Percentiles rank a stretch among this genome's conserved stretches.
Conservation (phyloP, 1,140 invertebrate genomes). For the Carcinoscorpius rotundicauda region DNA sequence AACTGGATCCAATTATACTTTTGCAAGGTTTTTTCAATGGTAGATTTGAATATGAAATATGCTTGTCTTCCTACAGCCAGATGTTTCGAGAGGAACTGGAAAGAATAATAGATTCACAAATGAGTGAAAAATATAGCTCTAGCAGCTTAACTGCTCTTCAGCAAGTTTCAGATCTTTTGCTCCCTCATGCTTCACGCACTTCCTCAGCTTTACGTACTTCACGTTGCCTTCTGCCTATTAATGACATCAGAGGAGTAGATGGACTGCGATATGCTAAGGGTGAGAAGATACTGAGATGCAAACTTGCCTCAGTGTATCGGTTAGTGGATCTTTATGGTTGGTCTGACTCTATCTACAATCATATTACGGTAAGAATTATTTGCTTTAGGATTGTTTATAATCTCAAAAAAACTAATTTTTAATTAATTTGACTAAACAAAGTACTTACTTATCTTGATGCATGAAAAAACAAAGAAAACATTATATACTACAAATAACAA, state of each 20-base stretch:
- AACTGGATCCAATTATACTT: too few species aligned
- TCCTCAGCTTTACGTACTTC: conserved; percentile 17
- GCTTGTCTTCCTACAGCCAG: conserved; percentile 44
- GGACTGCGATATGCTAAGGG: conserved; percentile 79
- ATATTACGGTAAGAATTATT: conserved; percentile 48
- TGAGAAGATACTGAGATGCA: conserved; percentile 90
- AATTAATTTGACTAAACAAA: too few species aligned
- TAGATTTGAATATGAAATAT: too few species aligned
- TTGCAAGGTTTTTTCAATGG: too few species aligned
- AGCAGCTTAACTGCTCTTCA: conserved; percentile 72
- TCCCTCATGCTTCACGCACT: conserved; percentile 19
- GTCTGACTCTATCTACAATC: conserved; percentile 73
- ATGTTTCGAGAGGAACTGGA: conserved; percentile 94
- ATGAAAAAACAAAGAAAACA: too few species aligned
- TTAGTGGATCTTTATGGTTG: conserved; percentile 93
- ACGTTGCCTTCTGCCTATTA: conserved; percentile 77
- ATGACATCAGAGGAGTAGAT: conserved; percentile 92
- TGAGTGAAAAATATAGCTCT: conserved; percentile 59
- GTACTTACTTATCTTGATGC: too few species aligned
- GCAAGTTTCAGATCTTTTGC: conserved; percentile 41
- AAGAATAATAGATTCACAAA: conserved; percentile 82
- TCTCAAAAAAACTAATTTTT: too few species aligned
- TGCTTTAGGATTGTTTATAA: too few species aligned
- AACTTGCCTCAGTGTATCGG: conserved; percentile 88
- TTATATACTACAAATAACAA: too few species aligned